phyloP scores from a whole-genome alignment of 2,797 vertebrate genomes.

The Hafferia zeledoni region DNA sequence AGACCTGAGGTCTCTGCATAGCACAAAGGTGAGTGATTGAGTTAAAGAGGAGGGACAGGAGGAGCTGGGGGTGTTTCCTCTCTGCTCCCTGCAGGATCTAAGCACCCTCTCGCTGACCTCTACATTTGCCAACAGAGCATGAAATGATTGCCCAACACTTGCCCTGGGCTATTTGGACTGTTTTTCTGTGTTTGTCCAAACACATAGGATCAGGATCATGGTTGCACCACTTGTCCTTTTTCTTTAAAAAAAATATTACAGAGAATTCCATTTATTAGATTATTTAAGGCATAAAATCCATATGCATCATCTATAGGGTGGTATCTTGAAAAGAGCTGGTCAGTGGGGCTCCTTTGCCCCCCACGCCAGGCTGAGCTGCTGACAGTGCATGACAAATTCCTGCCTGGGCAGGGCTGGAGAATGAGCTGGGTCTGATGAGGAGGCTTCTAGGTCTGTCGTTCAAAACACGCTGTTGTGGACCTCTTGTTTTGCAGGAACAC shows the following conservation, averaged over 20 bases:
- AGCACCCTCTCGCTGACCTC: background rate
- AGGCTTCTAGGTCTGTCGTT: background rate
- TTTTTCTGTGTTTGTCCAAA: background rate
- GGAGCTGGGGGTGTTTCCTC: background rate
- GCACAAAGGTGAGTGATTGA: background rate
- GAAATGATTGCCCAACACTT: background rate
- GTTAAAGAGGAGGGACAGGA: background rate
- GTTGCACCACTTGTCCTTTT: background rate
- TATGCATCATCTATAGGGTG: background rate
- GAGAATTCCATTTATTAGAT: background rate
- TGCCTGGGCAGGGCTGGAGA: background rate
- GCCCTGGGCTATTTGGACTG: background rate
- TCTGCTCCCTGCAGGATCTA: background rate
- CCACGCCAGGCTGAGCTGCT: background rate
- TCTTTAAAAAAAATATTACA: background rate
- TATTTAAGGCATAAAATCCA: background rate
- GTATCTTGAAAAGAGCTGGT: background rate
- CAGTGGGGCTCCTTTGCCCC: background rate
- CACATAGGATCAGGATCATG: background rate
- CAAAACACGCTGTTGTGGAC: accelerated
- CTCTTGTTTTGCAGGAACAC: background rate
- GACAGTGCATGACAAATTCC: background rate
- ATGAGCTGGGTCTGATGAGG: background rate
- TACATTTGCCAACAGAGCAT: accelerated
- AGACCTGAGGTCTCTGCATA: accelerated